Conservation (phyloP, 2,888 invertebrate genomes). For the Cephus runcator region DNA sequence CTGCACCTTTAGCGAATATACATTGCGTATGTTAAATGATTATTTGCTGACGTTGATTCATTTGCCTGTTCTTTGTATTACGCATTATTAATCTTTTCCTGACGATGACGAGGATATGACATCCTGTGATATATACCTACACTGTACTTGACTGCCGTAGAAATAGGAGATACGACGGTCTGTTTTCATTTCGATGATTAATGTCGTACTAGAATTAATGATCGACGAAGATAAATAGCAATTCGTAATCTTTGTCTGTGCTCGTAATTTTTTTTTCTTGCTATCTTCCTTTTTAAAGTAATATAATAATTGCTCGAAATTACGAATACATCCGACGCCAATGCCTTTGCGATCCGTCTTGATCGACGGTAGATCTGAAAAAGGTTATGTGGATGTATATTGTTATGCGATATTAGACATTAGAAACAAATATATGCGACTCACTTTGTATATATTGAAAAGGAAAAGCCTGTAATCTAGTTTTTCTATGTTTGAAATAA, state of each 20-base stretch:
- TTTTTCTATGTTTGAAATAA: slow-evolving; percentile 42
- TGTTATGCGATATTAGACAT: slow-evolving; percentile 17
- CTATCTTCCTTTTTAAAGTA: neutral
- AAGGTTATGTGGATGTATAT: slow-evolving; percentile 33
- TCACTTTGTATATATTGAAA: slow-evolving; percentile 11
- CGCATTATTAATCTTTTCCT: neutral
- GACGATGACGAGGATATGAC: slow-evolving; percentile 22
- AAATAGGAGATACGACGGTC: neutral
- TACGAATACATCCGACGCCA: neutral
- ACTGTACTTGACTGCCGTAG: neutral
- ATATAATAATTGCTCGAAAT: neutral
- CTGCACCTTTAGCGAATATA: neutral
- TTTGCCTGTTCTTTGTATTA: neutral
- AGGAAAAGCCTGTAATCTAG: slow-evolving; percentile 31
- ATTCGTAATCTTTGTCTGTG: neutral
- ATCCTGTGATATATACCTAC: slow-evolving; percentile 30
- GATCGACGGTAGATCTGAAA: slow-evolving; percentile 28
- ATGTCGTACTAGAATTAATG: neutral
- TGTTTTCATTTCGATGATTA: neutral
- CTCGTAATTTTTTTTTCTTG: neutral
- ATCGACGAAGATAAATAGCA: neutral
- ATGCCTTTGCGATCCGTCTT: neutral
- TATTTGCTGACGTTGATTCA: neutral
- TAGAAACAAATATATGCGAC: slow-evolving; percentile 18
- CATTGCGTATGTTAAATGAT: neutral